Evolutionary conservation across 1,140 invertebrate species (phyloP).

Genomic region (Diploscapter pachys): DNA sequence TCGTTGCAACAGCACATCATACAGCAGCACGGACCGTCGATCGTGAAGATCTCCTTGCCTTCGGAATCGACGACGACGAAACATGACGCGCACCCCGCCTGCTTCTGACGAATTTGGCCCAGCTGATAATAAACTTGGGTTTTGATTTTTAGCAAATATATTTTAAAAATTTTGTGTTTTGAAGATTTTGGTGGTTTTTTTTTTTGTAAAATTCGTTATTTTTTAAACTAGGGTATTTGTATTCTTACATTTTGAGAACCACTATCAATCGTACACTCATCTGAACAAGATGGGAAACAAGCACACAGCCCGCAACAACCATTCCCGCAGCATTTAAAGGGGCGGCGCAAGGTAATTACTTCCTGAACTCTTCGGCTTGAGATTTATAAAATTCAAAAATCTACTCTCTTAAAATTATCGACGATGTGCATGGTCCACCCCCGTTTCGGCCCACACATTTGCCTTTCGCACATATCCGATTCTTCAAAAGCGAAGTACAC

Average conservation of each 20-base stretch:
- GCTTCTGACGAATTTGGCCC: constrained; percentile 11
- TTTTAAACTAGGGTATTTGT: neutral
- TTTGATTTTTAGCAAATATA: too few species aligned
- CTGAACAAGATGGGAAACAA: constrained; percentile 11
- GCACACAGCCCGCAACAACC: constrained; percentile 8
- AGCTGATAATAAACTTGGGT: neutral
- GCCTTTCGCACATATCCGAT: constrained; percentile 6
- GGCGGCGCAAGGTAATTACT: constrained; percentile 17
- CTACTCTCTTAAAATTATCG: constrained; percentile 21
- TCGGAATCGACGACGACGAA: constrained; percentile 12
- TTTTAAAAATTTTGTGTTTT: too few species aligned
- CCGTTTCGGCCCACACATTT: neutral
- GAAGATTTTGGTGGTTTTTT: too few species aligned
- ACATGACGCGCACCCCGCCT: neutral
- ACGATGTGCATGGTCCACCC: constrained; percentile 20
- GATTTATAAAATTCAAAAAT: neutral
- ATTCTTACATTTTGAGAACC: constrained; percentile 18
- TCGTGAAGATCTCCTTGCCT: constrained; percentile 17
- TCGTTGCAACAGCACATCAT: constrained; percentile 30
- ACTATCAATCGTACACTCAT: constrained; percentile 24
- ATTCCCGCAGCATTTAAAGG: constrained; percentile 25
- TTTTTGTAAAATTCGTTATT: neutral
- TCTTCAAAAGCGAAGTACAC: constrained; percentile 17
- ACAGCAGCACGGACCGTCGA: constrained; percentile 28
- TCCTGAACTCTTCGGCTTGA: constrained; percentile 24